Base-by-base conservation (phyloP, 1,140 invertebrate species). In the Papilio machaon region DNA sequence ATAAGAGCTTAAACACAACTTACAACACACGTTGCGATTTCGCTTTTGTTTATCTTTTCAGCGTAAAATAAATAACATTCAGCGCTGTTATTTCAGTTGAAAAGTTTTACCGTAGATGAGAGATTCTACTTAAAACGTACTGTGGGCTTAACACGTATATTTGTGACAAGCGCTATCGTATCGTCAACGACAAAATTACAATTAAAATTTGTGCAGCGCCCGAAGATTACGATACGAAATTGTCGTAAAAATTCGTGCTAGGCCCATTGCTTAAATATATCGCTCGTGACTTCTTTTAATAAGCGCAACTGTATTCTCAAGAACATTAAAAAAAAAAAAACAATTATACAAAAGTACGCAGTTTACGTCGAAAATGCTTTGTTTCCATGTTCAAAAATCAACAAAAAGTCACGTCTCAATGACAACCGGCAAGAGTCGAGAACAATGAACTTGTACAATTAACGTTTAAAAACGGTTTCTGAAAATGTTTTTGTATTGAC, bases 1-100 rank as follows among this genome's bases (percentile, higher is more conserved):
- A 54, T 54, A 54, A 54, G 52, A 13, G 52, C 52, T 54, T 54
- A 54, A 54, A 54, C 15, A 17, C 15, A 54, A 54, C 52, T 54
- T 54, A 54, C 52, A 54, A 54, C 52, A 6, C 52, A 17, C 15
- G 15, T 54, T 17, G 58, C 64, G 30, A 35, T 35, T 67, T 67
- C 11, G 64, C 64, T 64, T 64, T 64, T 64, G 19, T 67, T 67
- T 67, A 67, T 67, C 30, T 67, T 67, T 67, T 35, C 64, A 67
- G 30, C 3, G 64, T 35, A 67, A n/a, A n/a, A n/a, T n/a, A n/a
- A 35, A 35, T 67, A 67, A 67, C 11, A 67, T 67, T 35, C 64
- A 67, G 64, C 30, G 64, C 2, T 64, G 60, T 23, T 35, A 35
- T 67, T 67, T 67, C 64, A 15, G 64, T 67, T 67, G 11, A 35